Evolutionary conservation across 2,888 invertebrate genomes (phyloP), one percentile per base, ranked within the genome.

Genomic region (Rhodophaea formosa): DNA sequence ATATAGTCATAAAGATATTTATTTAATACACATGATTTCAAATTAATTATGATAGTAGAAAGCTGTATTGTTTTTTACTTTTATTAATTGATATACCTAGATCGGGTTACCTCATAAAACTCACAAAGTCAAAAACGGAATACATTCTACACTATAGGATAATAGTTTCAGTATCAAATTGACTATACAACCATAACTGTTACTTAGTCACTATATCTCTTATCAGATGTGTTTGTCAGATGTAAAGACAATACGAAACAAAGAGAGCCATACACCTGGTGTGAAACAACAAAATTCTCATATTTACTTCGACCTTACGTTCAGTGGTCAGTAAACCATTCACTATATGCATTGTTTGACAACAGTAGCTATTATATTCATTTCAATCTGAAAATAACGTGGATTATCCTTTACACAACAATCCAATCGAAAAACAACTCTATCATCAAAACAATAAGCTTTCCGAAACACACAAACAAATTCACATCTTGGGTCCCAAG

Each of bases 331-430:
- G n/a, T 35, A 64, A 65, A 60, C 71, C 75, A 67, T 72, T 75
- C 74, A 71, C 71, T 54, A 47, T 14, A 66, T 64, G 67, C 67
- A 79, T 77, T 77, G 72, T 78, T 72, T 56, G 57, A 63, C 57
- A n/a, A 68, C 73, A 71, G 67, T 65, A 60, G 70, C 67, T 45
- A 73, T 69, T 72, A 75, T 60, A 55, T 60, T 60, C 55, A 39
- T 56, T 60, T 57, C 61, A 59, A 59, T 62, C 58, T 59, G 57
- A 62, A 59, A 61, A 60, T 57, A 56, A 23, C 42, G 49, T 59
- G 44, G 53, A 59, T 61, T 62, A 62, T 57, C 43, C 56, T 44
- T 46, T 8, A 44, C 57, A 49, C 55, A 30, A 17, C 35, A 45
- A 15, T 10, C 10, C 55, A 53, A 39, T 8, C 14, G 12, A 60